These are phyloP conservation scores for Pelecanoides urinatrix DNA, from an alignment of 2,113 vertebrate genomes.

Conservation along the genomic window DNA sequence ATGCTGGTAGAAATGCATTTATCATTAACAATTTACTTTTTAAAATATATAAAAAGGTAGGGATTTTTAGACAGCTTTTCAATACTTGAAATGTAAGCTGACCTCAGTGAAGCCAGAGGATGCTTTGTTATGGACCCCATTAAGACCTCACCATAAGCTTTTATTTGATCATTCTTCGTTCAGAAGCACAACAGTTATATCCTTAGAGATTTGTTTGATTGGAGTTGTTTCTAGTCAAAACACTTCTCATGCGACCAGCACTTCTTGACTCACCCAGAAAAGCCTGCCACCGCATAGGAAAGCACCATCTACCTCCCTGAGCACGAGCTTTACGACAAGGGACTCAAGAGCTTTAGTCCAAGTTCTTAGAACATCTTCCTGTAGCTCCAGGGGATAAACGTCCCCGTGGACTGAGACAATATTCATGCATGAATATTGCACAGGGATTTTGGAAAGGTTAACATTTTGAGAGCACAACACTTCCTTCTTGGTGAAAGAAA, in stretches of 20 bases:
- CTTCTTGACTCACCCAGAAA: neutral
- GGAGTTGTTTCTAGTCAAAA: neutral
- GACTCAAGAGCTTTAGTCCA: neutral
- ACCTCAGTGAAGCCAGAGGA: neutral
- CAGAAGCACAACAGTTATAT: neutral
- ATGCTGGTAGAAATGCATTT: neutral
- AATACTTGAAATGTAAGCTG: neutral
- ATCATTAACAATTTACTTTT: neutral
- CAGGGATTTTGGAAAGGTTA: neutral
- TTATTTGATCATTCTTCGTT: neutral
- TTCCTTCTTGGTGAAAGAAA: neutral
- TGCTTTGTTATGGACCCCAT: neutral
- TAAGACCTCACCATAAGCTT: neutral
- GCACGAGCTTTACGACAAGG: neutral
- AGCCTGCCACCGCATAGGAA: neutral
- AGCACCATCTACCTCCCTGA: neutral
- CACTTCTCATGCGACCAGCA: neutral
- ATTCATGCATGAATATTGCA: neutral
- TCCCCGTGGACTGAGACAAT: neutral
- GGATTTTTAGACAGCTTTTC: slow-evolving; percentile 5
- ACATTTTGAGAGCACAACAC: neutral
- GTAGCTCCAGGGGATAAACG: neutral
- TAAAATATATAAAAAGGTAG: neutral
- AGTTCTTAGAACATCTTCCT: neutral
- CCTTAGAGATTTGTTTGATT: neutral